Percentiles rank a stretch among this genome's conserved stretches.
These are phyloP conservation scores for Parnassius smintheus DNA, from an alignment of 2,888 invertebrate genomes.

Conservation along the genomic window DNA sequence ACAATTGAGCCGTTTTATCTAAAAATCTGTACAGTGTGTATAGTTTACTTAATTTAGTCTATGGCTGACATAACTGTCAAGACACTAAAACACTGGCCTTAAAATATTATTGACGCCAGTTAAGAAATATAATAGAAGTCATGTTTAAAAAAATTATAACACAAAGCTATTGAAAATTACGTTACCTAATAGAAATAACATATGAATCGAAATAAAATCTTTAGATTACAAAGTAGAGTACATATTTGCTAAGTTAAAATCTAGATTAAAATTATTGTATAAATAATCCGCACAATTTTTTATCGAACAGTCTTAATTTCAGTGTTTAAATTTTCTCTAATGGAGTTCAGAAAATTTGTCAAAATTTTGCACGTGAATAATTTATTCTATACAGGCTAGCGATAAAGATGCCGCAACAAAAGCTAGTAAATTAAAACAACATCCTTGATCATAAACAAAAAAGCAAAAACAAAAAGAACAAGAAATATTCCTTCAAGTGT, in stretches of 20 bases:
- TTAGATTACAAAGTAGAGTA: neutral
- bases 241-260: slow-evolving; percentile 7
- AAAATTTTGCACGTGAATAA: slow-evolving; percentile 15
- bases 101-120: too few relatives aligned
- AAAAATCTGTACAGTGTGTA: slow-evolving; percentile 20
- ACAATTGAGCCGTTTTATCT: slow-evolving; percentile 22
- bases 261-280: slow-evolving; percentile 5
- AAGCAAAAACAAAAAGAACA: too few relatives aligned
- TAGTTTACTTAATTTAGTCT: neutral
- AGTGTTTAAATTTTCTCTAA: slow-evolving; percentile 20
- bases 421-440: too few relatives aligned
- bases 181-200: slow-evolving; percentile 11
- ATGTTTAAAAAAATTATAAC: too few relatives aligned
- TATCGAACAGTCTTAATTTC: slow-evolving; percentile 57
- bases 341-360: neutral
- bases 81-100: too few relatives aligned
- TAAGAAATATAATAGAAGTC: too few relatives aligned
- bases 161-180: neutral
- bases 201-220: slow-evolving; percentile 21
- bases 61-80: neutral
- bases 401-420: too few relatives aligned
- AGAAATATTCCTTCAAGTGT: too few relatives aligned
- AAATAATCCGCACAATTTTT: slow-evolving; percentile 10
- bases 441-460: too few relatives aligned
- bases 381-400: neutral